phyloP scores from a whole-genome alignment of 2,113 vertebrate genomes.

The Pandion haliaetus region DNA sequence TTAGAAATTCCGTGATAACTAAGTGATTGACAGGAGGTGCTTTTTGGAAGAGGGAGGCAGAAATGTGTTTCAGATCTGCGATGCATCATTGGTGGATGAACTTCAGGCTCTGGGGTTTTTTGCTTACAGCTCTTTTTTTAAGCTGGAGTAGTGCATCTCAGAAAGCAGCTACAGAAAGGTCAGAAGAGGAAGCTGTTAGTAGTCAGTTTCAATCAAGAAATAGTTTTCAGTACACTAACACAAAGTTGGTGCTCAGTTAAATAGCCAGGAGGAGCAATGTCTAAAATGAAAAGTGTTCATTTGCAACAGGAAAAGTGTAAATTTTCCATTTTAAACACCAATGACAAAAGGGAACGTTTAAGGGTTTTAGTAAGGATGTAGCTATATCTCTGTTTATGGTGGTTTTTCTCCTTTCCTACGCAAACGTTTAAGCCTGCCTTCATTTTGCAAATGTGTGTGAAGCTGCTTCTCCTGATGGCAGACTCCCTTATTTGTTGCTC shows the following conservation, averaged over 20 bases:
- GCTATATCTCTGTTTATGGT: background rate
- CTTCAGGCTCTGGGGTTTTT: background rate
- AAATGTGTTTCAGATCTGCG: background rate
- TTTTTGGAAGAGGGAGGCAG: background rate
- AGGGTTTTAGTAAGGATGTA: background rate
- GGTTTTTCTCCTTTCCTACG: background rate
- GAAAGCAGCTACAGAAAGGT: background rate
- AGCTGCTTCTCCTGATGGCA: background rate
- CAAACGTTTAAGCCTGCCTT: background rate
- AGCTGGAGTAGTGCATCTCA: background rate
- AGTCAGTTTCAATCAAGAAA: background rate
- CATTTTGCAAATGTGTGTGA: background rate
- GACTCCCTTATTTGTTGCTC: background rate
- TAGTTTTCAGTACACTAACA: background rate
- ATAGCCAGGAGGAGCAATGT: background rate
- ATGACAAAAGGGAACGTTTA: rapidly evolving
- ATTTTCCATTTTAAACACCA: background rate
- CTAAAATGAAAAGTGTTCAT: background rate
- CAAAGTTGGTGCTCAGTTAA: background rate
- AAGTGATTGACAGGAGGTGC: background rate
- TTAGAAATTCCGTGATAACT: background rate
- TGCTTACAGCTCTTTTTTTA: background rate
- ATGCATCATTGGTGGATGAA: background rate
- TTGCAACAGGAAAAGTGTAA: background rate
- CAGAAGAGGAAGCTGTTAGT: background rate